Evolutionary conservation across 2,113 vertebrate genomes (phyloP).

Genomic region (Sapajus apella): DNA sequence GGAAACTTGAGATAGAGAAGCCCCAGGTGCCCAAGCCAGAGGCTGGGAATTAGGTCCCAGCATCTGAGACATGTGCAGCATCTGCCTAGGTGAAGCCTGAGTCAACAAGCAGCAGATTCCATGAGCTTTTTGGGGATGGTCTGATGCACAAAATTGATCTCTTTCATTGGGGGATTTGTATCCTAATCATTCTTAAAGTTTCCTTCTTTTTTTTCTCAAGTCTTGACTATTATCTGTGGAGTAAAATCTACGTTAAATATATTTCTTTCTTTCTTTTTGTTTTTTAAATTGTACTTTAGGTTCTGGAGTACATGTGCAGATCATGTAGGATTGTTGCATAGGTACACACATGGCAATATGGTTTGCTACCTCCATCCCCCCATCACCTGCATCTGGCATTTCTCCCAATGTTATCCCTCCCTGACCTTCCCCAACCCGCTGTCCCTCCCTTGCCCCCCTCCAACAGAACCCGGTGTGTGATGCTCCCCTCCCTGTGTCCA

Average conservation of each 20-base stretch:
- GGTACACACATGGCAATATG: too few species aligned
- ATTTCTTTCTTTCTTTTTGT: too few species aligned
- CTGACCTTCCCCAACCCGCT: too few species aligned
- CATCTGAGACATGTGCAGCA: rapidly evolving
- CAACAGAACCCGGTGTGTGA: too few species aligned
- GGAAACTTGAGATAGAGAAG: neutral
- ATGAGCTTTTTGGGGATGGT: rapidly evolving
- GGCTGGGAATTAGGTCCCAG: rapidly evolving
- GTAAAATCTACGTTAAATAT: neutral
- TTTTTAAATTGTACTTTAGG: too few species aligned
- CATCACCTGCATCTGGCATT: too few species aligned
- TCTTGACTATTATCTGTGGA: neutral
- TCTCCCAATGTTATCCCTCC: too few species aligned
- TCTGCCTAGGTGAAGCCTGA: neutral
- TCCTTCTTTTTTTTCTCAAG: neutral
- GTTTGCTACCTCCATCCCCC: too few species aligned
- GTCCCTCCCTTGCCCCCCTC: too few species aligned
- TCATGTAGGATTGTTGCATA: too few species aligned
- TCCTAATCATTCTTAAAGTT: neutral
- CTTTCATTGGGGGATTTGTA: neutral
- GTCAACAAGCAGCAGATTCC: neutral
- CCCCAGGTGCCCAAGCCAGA: rapidly evolving
- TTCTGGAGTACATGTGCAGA: too few species aligned
- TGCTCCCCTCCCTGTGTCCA: too few species aligned
- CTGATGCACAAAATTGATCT: neutral